Base-by-base conservation (phyloP, 2,888 invertebrate genomes). In the Dromius quadrimaculatus region DNA sequence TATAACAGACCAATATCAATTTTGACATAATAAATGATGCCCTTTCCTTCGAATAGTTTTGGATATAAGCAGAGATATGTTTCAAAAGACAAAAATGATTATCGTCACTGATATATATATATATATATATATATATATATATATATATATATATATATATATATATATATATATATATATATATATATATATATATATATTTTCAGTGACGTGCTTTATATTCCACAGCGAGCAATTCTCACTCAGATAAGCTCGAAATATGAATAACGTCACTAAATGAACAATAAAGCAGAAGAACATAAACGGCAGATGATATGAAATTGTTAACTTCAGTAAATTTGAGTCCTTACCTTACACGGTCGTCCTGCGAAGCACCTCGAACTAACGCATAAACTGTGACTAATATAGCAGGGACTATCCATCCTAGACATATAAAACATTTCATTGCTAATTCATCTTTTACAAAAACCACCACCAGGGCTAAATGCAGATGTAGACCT, bases 381-480 rank as follows among this genome's bases (percentile, higher is more conserved):
- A 82, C 79, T 1, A 76, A 47, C 8, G 83, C 82, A 75, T 87
- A 87, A 2, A 80, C 75, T 0, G 78, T 70, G 1, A 87, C 82
- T 69, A 90, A 83, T 15, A 87, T 36, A 5, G 87, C 73, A 0
- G 91, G 87, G 0, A 86, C 77, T 0, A 87, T 84, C 93, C 93
- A 93, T 47, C 92, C 92, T 38, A 89, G 83, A 36, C 82, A 80
- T 75, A 84, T 84, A 79, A 92, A 92, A 85, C 89, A 89, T 62
- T 86, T 85, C 85, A 92, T 87, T 1, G 92, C 88, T 59, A 88
- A 85, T 64, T 89, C 87, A 74, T 92, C 91, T 76, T 87, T 86
- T 34, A 92, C 89, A 79, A 93, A 93, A 11, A 93, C 91, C 76
- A 92, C 88, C 6, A 92, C 92, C 0, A 94, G 83, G 0, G 92